These are phyloP conservation scores for Rhaphigaster nebulosa DNA, from an alignment of 2,888 invertebrate species.

Conservation along the genomic window DNA sequence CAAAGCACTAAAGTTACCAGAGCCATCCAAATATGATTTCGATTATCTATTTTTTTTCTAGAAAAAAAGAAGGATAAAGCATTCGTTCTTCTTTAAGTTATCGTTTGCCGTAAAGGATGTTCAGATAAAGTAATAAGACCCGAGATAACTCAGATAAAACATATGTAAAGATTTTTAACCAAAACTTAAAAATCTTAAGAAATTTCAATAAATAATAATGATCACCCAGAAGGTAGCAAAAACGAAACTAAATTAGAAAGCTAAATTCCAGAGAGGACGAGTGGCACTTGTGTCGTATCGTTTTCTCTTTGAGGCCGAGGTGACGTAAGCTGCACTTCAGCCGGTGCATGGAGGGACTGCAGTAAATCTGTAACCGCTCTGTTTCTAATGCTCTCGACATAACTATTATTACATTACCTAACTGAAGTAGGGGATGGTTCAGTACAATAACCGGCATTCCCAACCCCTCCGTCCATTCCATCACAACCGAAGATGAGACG, in stretches of 20 bases:
- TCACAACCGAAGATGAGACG: background rate
- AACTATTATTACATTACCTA: background rate
- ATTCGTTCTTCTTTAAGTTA: too few species aligned
- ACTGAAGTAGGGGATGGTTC: background rate
- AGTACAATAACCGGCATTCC: background rate
- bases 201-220: background rate
- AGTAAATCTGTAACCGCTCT: background rate
- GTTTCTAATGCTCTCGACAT: background rate
- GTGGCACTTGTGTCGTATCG: constrained; percentile 48
- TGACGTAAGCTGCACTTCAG: constrained; percentile 38
- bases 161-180: background rate
- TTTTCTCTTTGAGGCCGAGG: constrained; percentile 31
- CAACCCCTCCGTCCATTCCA: background rate
- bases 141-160: background rate
- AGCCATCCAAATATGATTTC: too few species aligned
- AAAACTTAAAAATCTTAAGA: background rate
- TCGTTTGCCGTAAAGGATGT: background rate
- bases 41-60: too few species aligned
- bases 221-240: background rate
- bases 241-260: constrained; percentile 46
- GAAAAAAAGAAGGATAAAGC: too few species aligned
- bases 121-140: too few species aligned
- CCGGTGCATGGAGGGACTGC: constrained; percentile 30
- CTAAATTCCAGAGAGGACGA: constrained; percentile 40
- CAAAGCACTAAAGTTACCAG: too few species aligned